phyloP scores from a whole-genome alignment of 2,797 vertebrate species.

The Garrulus glandarius region DNA sequence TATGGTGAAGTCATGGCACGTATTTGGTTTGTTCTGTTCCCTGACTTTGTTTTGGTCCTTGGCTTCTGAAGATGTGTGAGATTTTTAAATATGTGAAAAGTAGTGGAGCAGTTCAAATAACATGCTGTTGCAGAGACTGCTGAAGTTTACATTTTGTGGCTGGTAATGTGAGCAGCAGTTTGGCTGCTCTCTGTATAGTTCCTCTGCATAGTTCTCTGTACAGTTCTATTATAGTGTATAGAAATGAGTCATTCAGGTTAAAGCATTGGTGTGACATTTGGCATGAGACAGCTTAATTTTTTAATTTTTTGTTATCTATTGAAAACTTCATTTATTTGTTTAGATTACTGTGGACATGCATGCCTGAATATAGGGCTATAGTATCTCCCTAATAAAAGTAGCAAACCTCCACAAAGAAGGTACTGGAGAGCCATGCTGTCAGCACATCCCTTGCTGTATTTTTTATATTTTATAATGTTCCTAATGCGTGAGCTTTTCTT shows the following conservation, averaged over 20 bases:
- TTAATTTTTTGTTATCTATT: neutral
- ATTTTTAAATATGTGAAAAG: neutral
- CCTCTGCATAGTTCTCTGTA: no score
- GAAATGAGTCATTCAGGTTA: neutral
- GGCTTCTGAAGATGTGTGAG: neutral
- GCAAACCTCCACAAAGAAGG: neutral
- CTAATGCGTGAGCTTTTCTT: neutral
- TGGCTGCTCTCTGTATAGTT: neutral
- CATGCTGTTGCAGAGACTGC: neutral
- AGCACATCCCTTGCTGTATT: neutral
- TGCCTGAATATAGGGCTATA: neutral
- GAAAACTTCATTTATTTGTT: neutral
- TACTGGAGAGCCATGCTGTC: fast-evolving
- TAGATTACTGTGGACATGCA: neutral
- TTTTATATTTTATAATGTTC: neutral
- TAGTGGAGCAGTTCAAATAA: neutral
- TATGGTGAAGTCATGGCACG: neutral
- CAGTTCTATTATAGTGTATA: no score
- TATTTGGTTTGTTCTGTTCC: neutral
- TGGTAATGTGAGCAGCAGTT: neutral
- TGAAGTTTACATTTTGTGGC: neutral
- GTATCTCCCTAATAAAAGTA: neutral
- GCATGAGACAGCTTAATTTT: neutral
- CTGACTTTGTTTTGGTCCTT: neutral
- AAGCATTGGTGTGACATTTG: neutral